Percentiles rank a stretch among this genome's conserved stretches.
phyloP scores from a whole-genome alignment of 2,797 vertebrate genomes.

The Bovichtus diacanthus region DNA sequence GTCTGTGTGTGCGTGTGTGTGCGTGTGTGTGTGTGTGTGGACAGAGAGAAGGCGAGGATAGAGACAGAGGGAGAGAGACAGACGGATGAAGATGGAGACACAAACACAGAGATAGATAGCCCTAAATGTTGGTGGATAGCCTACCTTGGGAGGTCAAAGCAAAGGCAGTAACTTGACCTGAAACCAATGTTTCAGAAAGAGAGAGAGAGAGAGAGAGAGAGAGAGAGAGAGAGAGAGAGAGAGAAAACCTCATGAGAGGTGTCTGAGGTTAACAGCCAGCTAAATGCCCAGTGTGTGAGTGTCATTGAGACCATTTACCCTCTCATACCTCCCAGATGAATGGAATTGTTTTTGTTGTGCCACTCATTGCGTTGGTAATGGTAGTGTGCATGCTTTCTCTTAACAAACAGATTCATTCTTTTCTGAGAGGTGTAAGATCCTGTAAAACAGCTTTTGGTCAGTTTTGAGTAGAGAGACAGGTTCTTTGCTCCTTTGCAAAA shows the following conservation, averaged over 20 bases:
- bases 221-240: neutral
- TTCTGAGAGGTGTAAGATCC: slow-evolving; percentile 7
- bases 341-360: slow-evolving; percentile 45
- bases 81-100: slow-evolving; percentile 60
- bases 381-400: slow-evolving; percentile 15
- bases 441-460: slow-evolving; percentile 15
- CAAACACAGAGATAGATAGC: slow-evolving; percentile 46
- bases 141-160: slow-evolving; percentile 56
- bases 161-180: slow-evolving; percentile 66
- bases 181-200: slow-evolving; percentile 63
- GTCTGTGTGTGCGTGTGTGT: slow-evolving; percentile 18
- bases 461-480: neutral
- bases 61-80: slow-evolving; percentile 60
- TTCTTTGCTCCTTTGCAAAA: slow-evolving; percentile 1
- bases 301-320: slow-evolving; percentile 57
- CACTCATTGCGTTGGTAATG: slow-evolving; percentile 22
- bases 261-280: slow-evolving; percentile 64
- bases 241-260: slow-evolving; percentile 42
- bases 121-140: slow-evolving; percentile 51
- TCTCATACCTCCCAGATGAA: slow-evolving; percentile 50
- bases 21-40: slow-evolving; percentile 6
- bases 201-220: neutral
- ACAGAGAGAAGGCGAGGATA: slow-evolving; percentile 29
- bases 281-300: slow-evolving; percentile 57
- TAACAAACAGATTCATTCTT: slow-evolving; percentile 22